These are phyloP conservation scores for Tringa solitaria DNA, from an alignment of 2,113 vertebrate genomes.

Conservation along the genomic window DNA sequence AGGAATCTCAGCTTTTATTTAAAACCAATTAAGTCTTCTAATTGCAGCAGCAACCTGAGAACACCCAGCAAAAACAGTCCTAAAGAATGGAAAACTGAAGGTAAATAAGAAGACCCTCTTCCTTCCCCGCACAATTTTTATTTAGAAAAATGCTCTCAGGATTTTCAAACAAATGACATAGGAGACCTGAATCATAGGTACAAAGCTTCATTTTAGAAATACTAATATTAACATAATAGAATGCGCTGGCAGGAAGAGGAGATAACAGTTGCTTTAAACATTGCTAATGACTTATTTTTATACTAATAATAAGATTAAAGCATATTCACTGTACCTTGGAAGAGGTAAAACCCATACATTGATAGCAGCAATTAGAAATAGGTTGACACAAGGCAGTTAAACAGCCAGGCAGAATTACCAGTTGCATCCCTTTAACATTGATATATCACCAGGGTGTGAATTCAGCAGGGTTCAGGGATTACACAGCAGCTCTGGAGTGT, in stretches of 20 bases:
- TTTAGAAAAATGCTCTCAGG: not conserved
- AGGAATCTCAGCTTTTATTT: not conserved
- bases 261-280: not conserved
- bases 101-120: conserved; percentile 18
- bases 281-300: not conserved
- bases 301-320: not conserved
- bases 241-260: not conserved
- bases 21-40: conserved; percentile 30
- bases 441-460: not conserved
- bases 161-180: not conserved
- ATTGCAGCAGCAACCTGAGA: not conserved
- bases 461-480: not conserved
- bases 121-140: not conserved
- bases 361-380: not conserved
- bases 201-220: not conserved
- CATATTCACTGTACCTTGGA: not conserved
- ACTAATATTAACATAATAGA: not conserved
- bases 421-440: not conserved
- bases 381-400: not conserved
- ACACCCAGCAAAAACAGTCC: not conserved
- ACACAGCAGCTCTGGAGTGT: not conserved
- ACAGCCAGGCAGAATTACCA: not conserved
- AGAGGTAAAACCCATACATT: not conserved
- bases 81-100: not conserved
- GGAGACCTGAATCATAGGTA: not conserved